Evolutionary conservation across 2,113 vertebrate species (phyloP).

Genomic region (Hepsetus odoe): DNA sequence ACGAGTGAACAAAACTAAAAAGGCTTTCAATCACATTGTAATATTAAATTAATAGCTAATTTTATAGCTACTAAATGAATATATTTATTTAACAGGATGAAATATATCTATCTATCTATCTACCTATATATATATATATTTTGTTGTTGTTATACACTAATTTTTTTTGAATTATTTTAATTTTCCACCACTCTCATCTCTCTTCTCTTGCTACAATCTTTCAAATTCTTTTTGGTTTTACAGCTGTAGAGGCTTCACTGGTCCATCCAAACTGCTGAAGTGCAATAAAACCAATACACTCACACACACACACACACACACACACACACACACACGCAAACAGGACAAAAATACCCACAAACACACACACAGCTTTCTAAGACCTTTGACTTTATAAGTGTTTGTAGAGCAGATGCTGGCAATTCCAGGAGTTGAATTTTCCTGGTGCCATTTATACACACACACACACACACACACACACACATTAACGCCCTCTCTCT

Average conservation of each 20-base stretch:
- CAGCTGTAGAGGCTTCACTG: conserved; percentile 51
- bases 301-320: conserved; percentile 21
- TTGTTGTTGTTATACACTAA: too few species aligned
- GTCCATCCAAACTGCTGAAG: conserved; percentile 50
- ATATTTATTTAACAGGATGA: too few species aligned
- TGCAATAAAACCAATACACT: too few species aligned
- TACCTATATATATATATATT: too few species aligned
- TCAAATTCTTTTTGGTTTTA: conserved; percentile 22
- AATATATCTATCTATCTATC: too few species aligned
- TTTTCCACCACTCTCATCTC: neutral
- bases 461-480: conserved; percentile 31
- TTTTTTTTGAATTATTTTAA: neutral
- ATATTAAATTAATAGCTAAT: too few species aligned
- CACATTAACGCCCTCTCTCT: conserved; percentile 17
- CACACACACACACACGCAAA: conserved; percentile 10
- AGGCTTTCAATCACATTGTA: too few species aligned
- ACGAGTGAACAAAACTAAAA: too few species aligned
- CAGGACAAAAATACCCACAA: neutral
- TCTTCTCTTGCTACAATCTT: conserved; percentile 18
- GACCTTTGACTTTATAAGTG: conserved; percentile 33
- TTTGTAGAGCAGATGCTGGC: conserved; percentile 8
- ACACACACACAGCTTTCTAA: neutral
- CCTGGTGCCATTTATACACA: conserved; percentile 22
- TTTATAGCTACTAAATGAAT: too few species aligned
- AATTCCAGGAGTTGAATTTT: conserved; percentile 20